Conservation (phyloP, 2,888 invertebrate species). For the Ophion slaviceki region DNA sequence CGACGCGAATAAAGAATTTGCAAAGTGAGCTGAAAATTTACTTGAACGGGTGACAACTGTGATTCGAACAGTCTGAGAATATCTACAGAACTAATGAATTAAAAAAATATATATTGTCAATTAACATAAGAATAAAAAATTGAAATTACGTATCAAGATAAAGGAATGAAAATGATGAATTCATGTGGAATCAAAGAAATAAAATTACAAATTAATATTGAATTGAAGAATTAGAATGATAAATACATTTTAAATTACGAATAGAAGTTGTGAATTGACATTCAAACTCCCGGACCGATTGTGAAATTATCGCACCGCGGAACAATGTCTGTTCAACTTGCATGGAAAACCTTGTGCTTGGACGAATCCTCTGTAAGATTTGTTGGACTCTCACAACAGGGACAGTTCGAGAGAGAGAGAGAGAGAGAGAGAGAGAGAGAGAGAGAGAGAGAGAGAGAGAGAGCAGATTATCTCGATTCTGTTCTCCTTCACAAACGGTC, state of each 20-base stretch:
- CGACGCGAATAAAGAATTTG: too few relatives aligned
- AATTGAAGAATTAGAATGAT: neutral
- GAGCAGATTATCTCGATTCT: constrained; percentile 45
- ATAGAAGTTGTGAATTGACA: neutral
- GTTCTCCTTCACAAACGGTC: constrained; percentile 25
- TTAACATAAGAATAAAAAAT: neutral
- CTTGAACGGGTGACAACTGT: too few relatives aligned
- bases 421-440: constrained; percentile 9
- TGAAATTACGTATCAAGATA: neutral
- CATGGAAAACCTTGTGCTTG: neutral
- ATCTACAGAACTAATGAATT: neutral
- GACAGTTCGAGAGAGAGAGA: neutral
- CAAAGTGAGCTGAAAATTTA: too few relatives aligned
- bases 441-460: neutral
- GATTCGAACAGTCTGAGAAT: too few relatives aligned
- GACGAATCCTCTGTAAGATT: constrained; percentile 42
- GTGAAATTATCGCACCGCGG: neutral
- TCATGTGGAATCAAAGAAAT: neutral
- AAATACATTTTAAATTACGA: neutral
- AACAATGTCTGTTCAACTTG: neutral
- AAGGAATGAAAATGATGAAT: neutral
- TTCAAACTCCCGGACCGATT: neutral
- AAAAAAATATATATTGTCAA: neutral
- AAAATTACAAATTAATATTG: neutral
- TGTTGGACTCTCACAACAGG: constrained; percentile 23